Percentiles rank a stretch among this genome's conserved stretches.
These are phyloP conservation scores for Charadrius vociferus DNA, from an alignment of 2,113 vertebrate species.

Conservation along the genomic window DNA sequence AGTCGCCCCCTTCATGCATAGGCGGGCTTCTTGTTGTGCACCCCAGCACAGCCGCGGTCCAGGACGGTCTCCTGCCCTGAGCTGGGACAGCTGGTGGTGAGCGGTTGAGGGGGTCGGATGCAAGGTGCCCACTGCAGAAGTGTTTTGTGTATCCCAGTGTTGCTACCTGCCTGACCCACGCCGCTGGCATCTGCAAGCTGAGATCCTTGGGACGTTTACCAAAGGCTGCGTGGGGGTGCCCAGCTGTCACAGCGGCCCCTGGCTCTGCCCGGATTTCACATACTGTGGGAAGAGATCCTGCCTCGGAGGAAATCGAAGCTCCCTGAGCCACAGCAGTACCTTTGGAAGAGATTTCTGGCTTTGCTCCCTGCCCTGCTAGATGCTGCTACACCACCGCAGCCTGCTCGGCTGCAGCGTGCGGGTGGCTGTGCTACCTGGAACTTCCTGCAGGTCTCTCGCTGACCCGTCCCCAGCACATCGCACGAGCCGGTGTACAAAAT, in stretches of 20 bases:
- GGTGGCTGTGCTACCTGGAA: not conserved
- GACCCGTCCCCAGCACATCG: accelerated
- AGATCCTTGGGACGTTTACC: not conserved
- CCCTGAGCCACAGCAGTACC: not conserved
- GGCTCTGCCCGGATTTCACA: not conserved
- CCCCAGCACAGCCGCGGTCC: not conserved
- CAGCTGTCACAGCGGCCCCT: not conserved
- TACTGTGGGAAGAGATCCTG: not conserved
- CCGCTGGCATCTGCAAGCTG: not conserved
- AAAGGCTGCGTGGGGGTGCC: not conserved
- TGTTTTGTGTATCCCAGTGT: not conserved
- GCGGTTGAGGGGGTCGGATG: no score
- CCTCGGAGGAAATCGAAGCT: not conserved
- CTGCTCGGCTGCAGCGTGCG: not conserved
- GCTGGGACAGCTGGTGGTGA: not conserved
- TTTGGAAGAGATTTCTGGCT: constrained; percentile 5
- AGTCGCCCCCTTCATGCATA: accelerated
- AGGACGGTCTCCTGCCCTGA: not conserved
- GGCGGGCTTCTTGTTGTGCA: not conserved
- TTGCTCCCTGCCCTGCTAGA: not conserved
- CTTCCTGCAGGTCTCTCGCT: not conserved
- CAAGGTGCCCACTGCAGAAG: not conserved
- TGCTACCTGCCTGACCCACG: not conserved
- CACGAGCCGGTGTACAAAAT: not conserved
- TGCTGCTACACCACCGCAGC: not conserved